Conservation (phyloP, 1,140 invertebrate species). For the Lucilia cuprina region DNA sequence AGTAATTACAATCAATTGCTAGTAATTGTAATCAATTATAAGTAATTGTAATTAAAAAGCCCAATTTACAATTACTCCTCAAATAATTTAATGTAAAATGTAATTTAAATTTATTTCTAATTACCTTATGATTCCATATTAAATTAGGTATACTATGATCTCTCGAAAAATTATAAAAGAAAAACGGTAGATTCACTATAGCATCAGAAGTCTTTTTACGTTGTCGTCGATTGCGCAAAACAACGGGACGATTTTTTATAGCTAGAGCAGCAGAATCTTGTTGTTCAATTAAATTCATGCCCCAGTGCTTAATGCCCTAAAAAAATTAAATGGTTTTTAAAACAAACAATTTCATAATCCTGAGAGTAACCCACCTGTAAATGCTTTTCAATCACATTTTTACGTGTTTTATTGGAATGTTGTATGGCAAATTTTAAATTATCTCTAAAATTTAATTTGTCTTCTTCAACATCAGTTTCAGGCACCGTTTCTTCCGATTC, state of each 20-base stretch:
- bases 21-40: too few species aligned
- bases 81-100: neutral
- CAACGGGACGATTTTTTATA: slow-evolving; percentile 78
- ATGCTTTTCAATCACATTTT: slow-evolving; percentile 78
- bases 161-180: slow-evolving; percentile 94
- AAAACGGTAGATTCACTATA: slow-evolving; percentile 84
- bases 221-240: slow-evolving; percentile 88
- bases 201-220: slow-evolving; percentile 85
- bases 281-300: slow-evolving; percentile 59
- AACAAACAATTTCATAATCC: neutral
- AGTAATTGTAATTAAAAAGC: too few species aligned
- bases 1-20: too few species aligned
- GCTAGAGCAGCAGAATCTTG: slow-evolving; percentile 58
- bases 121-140: slow-evolving; percentile 97
- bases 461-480: slow-evolving; percentile 73
- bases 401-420: slow-evolving; percentile 70
- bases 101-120: neutral
- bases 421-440: slow-evolving; percentile 95
- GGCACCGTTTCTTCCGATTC: slow-evolving; percentile 89
- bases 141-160: slow-evolving; percentile 96
- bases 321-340: neutral
- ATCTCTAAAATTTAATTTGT: slow-evolving; percentile 84
- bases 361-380: slow-evolving; percentile 74
- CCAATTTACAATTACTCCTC: too few species aligned
- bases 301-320: slow-evolving; percentile 61